These are phyloP conservation scores for Agriotes lineatus DNA, from an alignment of 2,888 invertebrate species.

Conservation along the genomic window DNA sequence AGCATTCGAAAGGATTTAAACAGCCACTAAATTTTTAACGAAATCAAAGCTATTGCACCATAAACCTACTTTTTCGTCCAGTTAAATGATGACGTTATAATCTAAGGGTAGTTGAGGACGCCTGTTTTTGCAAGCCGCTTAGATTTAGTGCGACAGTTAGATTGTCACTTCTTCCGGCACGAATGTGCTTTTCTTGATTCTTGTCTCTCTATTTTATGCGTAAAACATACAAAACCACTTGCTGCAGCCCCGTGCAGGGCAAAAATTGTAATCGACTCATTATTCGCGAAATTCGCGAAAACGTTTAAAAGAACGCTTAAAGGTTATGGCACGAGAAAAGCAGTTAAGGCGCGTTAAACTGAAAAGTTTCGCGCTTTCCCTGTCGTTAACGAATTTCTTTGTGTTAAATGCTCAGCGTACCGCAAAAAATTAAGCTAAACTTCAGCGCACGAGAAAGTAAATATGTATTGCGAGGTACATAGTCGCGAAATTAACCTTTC, in stretches of 20 bases:
- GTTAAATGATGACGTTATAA: constrained; percentile 19
- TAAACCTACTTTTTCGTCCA: constrained; percentile 1
- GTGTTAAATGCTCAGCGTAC: not conserved
- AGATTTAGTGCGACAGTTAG: constrained; percentile 25
- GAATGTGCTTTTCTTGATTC: not conserved
- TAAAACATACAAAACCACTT: too few species aligned
- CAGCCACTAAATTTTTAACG: too few species aligned
- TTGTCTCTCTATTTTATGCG: not conserved
- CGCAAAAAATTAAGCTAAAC: constrained; percentile 10
- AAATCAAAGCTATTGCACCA: too few species aligned
- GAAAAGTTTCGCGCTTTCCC: not conserved
- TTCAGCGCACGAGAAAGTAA: not conserved
- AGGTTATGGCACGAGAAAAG: too few species aligned
- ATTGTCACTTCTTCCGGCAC: constrained; percentile 12
- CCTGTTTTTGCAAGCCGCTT: constrained; percentile 20
- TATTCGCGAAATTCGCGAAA: too few species aligned
- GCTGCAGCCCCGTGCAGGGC: too few species aligned
- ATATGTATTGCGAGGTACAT: not conserved
- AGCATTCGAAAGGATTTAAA: too few species aligned
- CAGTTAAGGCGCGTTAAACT: not conserved
- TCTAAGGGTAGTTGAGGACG: constrained; percentile 6
- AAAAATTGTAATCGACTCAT: too few species aligned
- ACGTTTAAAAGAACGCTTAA: not conserved
- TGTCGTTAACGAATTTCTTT: not conserved
- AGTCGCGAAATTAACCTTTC: not conserved